Percentiles rank a stretch among this genome's conserved stretches.
Evolutionary conservation across 2,888 invertebrate genomes (phyloP).

Genomic region (Papilio gigon): DNA sequence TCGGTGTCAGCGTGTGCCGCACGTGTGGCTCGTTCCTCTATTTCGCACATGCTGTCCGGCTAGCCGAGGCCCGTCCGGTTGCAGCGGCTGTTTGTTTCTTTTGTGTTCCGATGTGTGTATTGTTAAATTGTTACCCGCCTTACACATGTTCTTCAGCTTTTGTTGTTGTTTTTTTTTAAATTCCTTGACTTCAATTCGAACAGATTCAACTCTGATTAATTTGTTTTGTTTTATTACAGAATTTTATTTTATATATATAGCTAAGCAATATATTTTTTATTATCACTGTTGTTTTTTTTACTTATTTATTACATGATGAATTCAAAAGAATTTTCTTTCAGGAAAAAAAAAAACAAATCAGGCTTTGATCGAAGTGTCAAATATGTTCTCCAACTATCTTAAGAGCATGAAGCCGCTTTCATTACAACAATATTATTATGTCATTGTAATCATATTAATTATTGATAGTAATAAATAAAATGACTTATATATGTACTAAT

Average conservation of each 20-base stretch:
- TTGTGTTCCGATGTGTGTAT: constrained; percentile 29
- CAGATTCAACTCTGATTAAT: background rate
- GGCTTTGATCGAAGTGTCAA: too few species aligned
- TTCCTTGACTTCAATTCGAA: background rate
- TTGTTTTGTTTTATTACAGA: background rate
- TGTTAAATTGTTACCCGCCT: constrained; percentile 24
- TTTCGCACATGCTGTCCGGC: constrained; percentile 51
- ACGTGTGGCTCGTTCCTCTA: constrained; percentile 50
- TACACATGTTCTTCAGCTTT: constrained; percentile 34
- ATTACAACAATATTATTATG: background rate
- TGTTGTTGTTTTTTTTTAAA: constrained; percentile 6
- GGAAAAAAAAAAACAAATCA: too few species aligned
- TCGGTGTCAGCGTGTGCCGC: constrained; percentile 51
- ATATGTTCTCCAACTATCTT: background rate
- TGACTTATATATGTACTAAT: too few species aligned
- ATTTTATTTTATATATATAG: too few species aligned
- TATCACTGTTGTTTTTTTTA: too few species aligned
- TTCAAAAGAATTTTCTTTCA: background rate
- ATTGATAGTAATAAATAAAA: background rate
- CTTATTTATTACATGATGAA: background rate
- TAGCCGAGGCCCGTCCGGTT: constrained; percentile 22
- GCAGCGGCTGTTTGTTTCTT: constrained; percentile 36
- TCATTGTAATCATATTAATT: background rate
- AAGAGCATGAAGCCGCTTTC: background rate
- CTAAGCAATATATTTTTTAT: too few species aligned